Percentiles rank a stretch among this genome's conserved stretches.
Evolutionary conservation across 2,113 vertebrate species (phyloP).

Genomic region (Sander lucioperca): DNA sequence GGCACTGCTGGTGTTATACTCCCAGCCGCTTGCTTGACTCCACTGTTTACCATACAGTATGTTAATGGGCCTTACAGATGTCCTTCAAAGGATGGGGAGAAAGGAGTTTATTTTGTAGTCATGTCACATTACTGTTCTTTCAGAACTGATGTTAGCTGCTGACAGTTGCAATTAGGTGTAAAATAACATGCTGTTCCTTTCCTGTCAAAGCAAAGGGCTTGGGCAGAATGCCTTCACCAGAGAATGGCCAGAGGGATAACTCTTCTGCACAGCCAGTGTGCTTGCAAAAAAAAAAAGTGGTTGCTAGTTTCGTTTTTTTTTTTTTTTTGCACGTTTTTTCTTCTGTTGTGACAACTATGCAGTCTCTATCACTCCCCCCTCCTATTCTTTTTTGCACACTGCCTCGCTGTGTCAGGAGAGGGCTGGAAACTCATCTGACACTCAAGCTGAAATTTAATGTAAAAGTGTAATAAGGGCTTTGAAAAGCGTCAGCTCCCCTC

Average conservation of each 20-base stretch:
- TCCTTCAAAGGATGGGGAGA: conserved; percentile 86
- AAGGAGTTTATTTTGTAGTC: conserved; percentile 91
- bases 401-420: conserved; percentile 64
- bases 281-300: conserved; percentile 56
- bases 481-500: conserved; percentile 68
- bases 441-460: conserved; percentile 77
- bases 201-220: conserved; percentile 86
- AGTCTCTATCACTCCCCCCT: conserved; percentile 33
- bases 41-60: conserved; percentile 72
- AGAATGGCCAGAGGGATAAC: conserved; percentile 88
- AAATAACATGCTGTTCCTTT: conserved; percentile 92
- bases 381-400: conserved; percentile 37
- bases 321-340: conserved; percentile 21
- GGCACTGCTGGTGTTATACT: conserved; percentile 39
- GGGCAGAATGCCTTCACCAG: conserved; percentile 85
- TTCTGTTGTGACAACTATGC: conserved; percentile 43
- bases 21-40: conserved; percentile 43
- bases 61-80: conserved; percentile 87
- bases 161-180: conserved; percentile 96
- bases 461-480: conserved; percentile 79
- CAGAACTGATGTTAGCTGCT: conserved; percentile 90
- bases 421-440: conserved; percentile 77
- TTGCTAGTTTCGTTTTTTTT: conserved; percentile 44
- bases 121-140: conserved; percentile 92
- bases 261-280: conserved; percentile 81